Conservation (phyloP, 2,113 vertebrate species). For the Gobiocypris rarus region DNA sequence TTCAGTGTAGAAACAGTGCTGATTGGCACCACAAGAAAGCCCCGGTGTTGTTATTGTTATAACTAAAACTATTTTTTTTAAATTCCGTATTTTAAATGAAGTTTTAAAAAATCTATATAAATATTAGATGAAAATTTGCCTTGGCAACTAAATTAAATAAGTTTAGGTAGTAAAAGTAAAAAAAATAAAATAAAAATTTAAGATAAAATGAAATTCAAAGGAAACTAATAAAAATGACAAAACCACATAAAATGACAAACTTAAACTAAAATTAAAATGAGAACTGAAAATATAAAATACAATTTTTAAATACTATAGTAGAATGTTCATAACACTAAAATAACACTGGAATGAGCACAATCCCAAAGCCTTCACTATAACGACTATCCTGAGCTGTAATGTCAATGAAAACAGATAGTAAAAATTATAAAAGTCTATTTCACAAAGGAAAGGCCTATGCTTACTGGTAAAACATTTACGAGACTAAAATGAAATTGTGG, state of each 20-base stretch:
- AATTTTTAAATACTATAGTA: neutral
- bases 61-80: too few relatives aligned
- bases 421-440: neutral
- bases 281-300: neutral
- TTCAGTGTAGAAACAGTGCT: too few relatives aligned
- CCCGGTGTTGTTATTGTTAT: too few relatives aligned
- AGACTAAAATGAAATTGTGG: too few relatives aligned
- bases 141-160: too few relatives aligned
- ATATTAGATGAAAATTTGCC: too few relatives aligned
- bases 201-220: too few relatives aligned
- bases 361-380: neutral
- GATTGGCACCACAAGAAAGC: too few relatives aligned
- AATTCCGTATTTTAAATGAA: too few relatives aligned
- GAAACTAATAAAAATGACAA: too few relatives aligned
- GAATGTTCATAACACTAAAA: neutral
- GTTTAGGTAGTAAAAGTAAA: neutral
- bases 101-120: too few relatives aligned
- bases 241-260: neutral
- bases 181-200: too few relatives aligned
- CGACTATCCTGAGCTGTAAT: neutral
- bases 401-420: neutral
- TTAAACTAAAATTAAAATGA: neutral
- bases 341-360: neutral
- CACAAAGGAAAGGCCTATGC: neutral
- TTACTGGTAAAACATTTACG: neutral